A percentile compares a stretch with the other conserved stretches of the same genome.
Evolutionary conservation across 2,888 invertebrate genomes (phyloP).

Genomic region (Drosophila hamatofila): DNA sequence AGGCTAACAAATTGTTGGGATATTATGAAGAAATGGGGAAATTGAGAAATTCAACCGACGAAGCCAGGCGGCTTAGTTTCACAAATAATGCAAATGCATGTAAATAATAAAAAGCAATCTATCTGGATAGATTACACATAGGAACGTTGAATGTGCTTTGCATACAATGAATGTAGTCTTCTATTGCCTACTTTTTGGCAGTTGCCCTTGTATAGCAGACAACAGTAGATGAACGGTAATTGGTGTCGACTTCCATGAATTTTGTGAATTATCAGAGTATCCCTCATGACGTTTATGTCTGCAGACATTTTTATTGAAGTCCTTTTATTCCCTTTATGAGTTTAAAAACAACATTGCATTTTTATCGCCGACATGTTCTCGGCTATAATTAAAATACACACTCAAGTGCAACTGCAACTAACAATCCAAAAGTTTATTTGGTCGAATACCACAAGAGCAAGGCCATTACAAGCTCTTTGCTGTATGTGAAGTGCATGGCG

Average conservation of each 20-base stretch:
- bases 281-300: neutral
- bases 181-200: neutral
- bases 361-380: neutral
- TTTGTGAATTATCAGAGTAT: neutral
- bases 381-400: conserved; percentile 10
- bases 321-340: conserved; percentile 1
- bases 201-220: neutral
- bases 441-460: conserved; percentile 39
- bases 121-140: neutral
- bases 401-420: conserved; percentile 18
- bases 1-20: neutral
- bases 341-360: conserved; percentile 1
- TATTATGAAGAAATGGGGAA: neutral
- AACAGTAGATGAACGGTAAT: neutral
- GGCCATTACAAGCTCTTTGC: conserved; percentile 29
- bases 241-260: neutral
- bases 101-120: neutral
- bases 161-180: neutral
- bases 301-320: neutral
- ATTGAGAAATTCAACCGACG: neutral
- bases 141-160: neutral
- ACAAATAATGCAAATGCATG: neutral
- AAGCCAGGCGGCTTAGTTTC: neutral
- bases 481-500: conserved; percentile 27
- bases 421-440: conserved; percentile 24